These are phyloP conservation scores for Brachionus plicatilis DNA, from an alignment of 1,140 invertebrate genomes.

Conservation along the genomic window DNA sequence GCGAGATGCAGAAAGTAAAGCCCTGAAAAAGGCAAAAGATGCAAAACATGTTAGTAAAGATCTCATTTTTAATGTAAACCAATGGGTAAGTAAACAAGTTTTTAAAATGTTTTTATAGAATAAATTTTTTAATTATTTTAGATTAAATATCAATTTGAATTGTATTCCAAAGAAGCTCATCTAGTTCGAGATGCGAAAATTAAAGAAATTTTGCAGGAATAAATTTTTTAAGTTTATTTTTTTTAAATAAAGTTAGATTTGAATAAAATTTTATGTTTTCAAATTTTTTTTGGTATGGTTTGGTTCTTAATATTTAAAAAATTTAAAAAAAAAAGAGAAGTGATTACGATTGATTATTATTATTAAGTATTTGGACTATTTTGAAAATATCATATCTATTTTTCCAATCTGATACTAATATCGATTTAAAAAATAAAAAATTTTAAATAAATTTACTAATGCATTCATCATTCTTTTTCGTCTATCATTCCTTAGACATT, in stretches of 20 bases:
- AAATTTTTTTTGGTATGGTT: neutral
- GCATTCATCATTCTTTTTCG: no score
- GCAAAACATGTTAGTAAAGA: constrained; percentile 60
- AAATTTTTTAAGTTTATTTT: neutral
- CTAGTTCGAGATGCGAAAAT: constrained; percentile 6
- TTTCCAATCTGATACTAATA: no score
- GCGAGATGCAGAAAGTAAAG: constrained; percentile 71
- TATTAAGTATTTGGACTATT: no score
- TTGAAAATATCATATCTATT: no score
- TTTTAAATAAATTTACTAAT: no score
- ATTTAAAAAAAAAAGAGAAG: no score
- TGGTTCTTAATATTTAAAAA: neutral
- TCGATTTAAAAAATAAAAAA: no score
- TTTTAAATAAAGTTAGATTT: neutral
- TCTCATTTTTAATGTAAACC: constrained; percentile 64
- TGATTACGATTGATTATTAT: no score
- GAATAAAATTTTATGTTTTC: neutral
- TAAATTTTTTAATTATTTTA: neutral
- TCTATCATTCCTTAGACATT: no score
- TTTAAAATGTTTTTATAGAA: neutral
- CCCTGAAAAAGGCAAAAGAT: constrained; percentile 66
- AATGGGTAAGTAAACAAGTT: constrained; percentile 50
- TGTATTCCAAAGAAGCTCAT: constrained; percentile 14
- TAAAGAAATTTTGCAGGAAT: constrained; percentile 40
- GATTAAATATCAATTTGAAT: constrained; percentile 40